A percentile compares a stretch with the other conserved stretches of the same genome.
phyloP scores from a whole-genome alignment of 2,797 vertebrate species.

The Acrossocheilus wenchowensis region DNA sequence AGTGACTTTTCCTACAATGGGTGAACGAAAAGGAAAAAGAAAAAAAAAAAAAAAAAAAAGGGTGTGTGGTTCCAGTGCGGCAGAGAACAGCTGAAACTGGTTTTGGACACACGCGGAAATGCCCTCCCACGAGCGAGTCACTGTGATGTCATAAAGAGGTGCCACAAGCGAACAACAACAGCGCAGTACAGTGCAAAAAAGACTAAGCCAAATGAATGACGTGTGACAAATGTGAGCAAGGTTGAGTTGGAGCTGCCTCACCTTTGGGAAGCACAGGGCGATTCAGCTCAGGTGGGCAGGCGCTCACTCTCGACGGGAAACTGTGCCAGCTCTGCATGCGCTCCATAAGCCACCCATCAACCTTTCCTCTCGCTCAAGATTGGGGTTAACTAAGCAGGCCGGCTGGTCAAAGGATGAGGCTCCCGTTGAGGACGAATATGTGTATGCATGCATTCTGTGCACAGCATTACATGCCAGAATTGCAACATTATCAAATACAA shows the following conservation, averaged over 20 bases:
- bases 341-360: slow-evolving; percentile 57
- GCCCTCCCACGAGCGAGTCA: slow-evolving; percentile 43
- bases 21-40: slow-evolving; percentile 22
- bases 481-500: slow-evolving; percentile 36
- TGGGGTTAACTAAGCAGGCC: slow-evolving; percentile 68
- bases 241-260: slow-evolving; percentile 70
- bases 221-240: slow-evolving; percentile 64
- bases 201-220: slow-evolving; percentile 46
- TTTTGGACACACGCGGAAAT: slow-evolving; percentile 10
- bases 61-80: slow-evolving; percentile 53
- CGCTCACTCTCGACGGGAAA: background rate
- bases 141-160: slow-evolving; percentile 52
- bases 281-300: slow-evolving; percentile 46
- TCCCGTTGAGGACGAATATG: background rate
- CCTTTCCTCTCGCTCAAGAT: slow-evolving; percentile 73
- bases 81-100: slow-evolving; percentile 55
- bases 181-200: slow-evolving; percentile 18
- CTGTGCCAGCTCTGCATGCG: slow-evolving; percentile 10
- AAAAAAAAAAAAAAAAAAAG: slow-evolving; percentile 13
- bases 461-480: background rate
- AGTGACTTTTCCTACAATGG: slow-evolving; percentile 48
- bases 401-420: slow-evolving; percentile 13
- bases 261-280: slow-evolving; percentile 64
- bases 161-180: slow-evolving; percentile 44
- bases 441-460: background rate